phyloP scores from a whole-genome alignment of 2,797 vertebrate species.

The Hemibagrus guttatus region DNA sequence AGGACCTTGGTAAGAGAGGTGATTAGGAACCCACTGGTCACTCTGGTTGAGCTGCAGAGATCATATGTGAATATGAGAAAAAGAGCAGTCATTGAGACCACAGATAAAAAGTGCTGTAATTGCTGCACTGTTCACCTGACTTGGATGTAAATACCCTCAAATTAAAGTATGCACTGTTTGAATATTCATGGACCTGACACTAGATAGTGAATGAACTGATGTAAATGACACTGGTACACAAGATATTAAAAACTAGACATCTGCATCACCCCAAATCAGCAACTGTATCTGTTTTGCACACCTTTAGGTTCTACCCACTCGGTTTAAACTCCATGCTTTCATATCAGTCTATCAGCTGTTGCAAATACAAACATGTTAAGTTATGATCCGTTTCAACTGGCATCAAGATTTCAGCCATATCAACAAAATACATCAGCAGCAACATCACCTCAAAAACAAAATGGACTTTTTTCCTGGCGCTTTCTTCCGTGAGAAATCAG shows the following conservation, averaged over 20 bases:
- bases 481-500: neutral
- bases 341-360: constrained; percentile 2
- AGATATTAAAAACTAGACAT: neutral
- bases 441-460: neutral
- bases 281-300: neutral
- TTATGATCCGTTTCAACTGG: neutral
- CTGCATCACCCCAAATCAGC: neutral
- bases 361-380: neutral
- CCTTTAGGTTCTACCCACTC: neutral
- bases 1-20: no score
- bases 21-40: no score
- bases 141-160: neutral
- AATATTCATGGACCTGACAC: neutral
- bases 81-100: no score
- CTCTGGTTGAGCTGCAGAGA: no score
- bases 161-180: neutral
- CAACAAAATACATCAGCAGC: neutral
- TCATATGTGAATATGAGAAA: no score
- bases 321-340: neutral
- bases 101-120: neutral
- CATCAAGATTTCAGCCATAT: constrained; percentile 1
- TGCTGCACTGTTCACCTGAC: neutral
- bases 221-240: neutral
- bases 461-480: neutral
- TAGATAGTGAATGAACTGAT: neutral